Evolutionary conservation across 2,797 vertebrate genomes (phyloP), one percentile per base, ranked within the genome.

Genomic region (Bradypodion ventrale): DNA sequence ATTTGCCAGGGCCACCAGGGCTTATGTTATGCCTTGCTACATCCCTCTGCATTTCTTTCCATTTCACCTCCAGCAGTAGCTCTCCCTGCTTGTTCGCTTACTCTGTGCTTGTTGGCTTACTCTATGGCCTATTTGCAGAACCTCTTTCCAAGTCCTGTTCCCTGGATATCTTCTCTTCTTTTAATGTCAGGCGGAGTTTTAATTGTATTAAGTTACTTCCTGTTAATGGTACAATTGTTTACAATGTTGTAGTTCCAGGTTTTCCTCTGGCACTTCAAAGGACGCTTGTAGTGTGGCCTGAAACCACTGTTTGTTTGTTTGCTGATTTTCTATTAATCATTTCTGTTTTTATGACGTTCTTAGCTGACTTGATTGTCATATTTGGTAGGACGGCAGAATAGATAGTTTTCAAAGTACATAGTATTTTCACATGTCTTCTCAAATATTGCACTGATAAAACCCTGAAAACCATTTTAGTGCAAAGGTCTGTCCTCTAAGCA

Each of bases 401-500:
- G 32, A 2, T 7, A 2, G 52, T 68, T 59, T 27, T 9, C 49
- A 79, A 79, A 35, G 10, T 46, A 65, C 52, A 29, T 16, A 40
- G 27, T 59, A 27, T 83, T 75, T 76, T 76, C 12, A 56, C 49
- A 15, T 65, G 65, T 68, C 27, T 56, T 66, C 27, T 40, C 65
- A 27, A 83, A 13, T 65, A 40, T 66, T 44, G 9, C 12, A 3
- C 74, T 75, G 62, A 63, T 73, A 25, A 75, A 74, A 75, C 1
- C 12, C 44, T 49, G 49, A 59, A 23, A 29, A 37, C 29, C 29
- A 65, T 77, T 83, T 83, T 77, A 83, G 37, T 60, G 65, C 46
- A 59, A 37, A 66, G 80, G 44, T 83, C 72, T 75, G 44, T 83
- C 49, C 27, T 83, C 75, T 32, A 68, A 80, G 56, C 40, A 73